Percentiles rank a stretch among this genome's conserved stretches.
phyloP scores from a whole-genome alignment of 2,888 invertebrate genomes.

The Cheiracanthium punctorium region DNA sequence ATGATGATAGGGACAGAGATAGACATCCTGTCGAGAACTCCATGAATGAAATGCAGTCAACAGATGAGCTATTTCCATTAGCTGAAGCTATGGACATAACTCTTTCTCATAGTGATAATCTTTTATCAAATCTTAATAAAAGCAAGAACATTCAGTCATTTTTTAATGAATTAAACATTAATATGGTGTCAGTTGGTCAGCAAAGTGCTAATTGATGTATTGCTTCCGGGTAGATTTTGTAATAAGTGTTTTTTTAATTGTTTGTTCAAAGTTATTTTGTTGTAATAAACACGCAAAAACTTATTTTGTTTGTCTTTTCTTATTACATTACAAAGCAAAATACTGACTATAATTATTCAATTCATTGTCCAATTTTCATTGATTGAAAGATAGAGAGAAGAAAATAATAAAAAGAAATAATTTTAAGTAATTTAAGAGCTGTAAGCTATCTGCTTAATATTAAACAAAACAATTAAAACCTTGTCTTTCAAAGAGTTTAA shows the following conservation, averaged over 20 bases:
- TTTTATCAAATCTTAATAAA: conserved; percentile 34
- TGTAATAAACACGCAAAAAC: conserved; percentile 30
- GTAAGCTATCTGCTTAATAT: too few species aligned
- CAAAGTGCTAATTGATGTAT: conserved; percentile 42
- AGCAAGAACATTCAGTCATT: conserved; percentile 51
- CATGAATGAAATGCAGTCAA: conserved; percentile 17
- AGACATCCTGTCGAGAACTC: conserved; percentile 7
- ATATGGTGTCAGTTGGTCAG: conserved; percentile 51
- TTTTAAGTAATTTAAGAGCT: too few species aligned
- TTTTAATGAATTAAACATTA: conserved; percentile 46
- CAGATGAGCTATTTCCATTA: conserved; percentile 47
- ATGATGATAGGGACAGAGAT: conserved; percentile 23
- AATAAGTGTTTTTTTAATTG: conserved; percentile 18
- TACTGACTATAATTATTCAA: too few species aligned
- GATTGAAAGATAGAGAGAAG: too few species aligned
- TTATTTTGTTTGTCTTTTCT: too few species aligned
- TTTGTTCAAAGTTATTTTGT: conserved; percentile 52
- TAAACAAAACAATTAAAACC: too few species aligned
- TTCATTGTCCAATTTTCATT: too few species aligned
- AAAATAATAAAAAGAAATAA: too few species aligned
- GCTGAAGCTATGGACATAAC: conserved; percentile 63
- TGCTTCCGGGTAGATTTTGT: conserved; percentile 34
- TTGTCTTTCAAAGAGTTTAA: too few species aligned
- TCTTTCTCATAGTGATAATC: conserved; percentile 53
- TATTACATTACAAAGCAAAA: too few species aligned